Base-by-base conservation (phyloP, 2,888 invertebrate genomes). In the Hyposoter didymator region DNA sequence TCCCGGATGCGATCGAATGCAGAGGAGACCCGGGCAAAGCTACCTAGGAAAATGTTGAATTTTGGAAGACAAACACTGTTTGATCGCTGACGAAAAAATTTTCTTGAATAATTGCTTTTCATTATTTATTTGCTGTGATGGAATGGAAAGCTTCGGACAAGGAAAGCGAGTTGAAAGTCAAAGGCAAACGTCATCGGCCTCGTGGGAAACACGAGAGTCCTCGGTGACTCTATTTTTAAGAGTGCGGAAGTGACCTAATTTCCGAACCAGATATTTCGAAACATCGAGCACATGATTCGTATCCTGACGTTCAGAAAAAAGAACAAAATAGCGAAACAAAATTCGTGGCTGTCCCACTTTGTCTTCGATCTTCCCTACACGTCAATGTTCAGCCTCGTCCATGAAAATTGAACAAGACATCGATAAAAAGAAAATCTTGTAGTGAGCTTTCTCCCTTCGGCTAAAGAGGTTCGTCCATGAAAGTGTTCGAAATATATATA, bases 351-450 rank as follows among this genome's bases (percentile, higher is more conserved):
- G 39, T 35, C 0, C 7, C 1, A 2, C 22, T 32, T 32, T 8
- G 28, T 35, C 32, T 62, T 28, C 28, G 76, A 35, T 39, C 22
- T 17, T 43, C 14, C 17, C 7, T 55, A 7, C 28, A 78, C 19
- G 32, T 69, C 12, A 3, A 52, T 28, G 49, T 22, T 52, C 3
- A 32, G 47, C 17, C 14, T 32, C 12, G 8, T 78, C 45, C n/a
- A 69, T 39, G 73, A 81, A 81, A 32, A 81, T 84, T 73, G 81
- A 62, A 74, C 32, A n/a, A 39, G 59, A 67, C 59, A 73, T 62
- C 76, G 66, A 84, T 73, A 78, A 75, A 81, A 78, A 73, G 28
- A 67, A 84, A 69, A 78, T 69, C 59, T 78, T 70, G 12, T 35
- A 59, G 78, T 39, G 55, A 28, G 39, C 59, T 39, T 74, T 78